Conservation (phyloP, 2,797 vertebrate genomes). For the Echeneis naucrates region DNA sequence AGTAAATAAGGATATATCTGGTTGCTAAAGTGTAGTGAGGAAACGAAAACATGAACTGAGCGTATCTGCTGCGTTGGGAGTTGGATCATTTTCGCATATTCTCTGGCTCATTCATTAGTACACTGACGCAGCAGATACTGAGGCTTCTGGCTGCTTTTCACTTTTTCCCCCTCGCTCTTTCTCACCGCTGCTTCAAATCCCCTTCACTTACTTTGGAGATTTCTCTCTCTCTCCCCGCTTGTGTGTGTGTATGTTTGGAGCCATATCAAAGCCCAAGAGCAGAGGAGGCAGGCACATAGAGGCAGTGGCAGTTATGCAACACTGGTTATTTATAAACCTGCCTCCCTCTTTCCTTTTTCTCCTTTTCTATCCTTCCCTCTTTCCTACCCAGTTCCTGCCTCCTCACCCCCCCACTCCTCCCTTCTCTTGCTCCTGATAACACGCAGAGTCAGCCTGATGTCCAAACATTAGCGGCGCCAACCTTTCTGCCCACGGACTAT, state of each 20-base stretch:
- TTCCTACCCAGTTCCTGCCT: conserved; percentile 39
- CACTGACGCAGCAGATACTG: conserved; percentile 71
- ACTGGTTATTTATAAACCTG: conserved; percentile 84
- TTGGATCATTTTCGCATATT: conserved; percentile 46
- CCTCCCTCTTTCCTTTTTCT: conserved; percentile 51
- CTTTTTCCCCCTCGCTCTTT: conserved; percentile 44
- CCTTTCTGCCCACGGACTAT: conserved; percentile 48
- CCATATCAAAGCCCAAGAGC: conserved; percentile 80
- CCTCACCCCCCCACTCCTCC: conserved; percentile 16
- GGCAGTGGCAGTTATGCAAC: conserved; percentile 79
- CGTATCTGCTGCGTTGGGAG: conserved; percentile 42
- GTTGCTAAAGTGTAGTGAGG: conserved; percentile 11
- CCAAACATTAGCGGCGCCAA: conserved; percentile 58
- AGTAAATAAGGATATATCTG: conserved; percentile 22
- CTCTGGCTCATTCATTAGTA: conserved; percentile 64
- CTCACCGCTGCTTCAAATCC: conserved; percentile 68
- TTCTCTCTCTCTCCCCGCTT: conserved; percentile 48
- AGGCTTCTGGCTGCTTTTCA: conserved; percentile 64
- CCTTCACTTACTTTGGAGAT: conserved; percentile 65
- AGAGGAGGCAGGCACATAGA: conserved; percentile 69
- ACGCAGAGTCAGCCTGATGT: conserved; percentile 56
- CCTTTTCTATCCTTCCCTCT: conserved; percentile 38
- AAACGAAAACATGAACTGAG: conserved; percentile 33
- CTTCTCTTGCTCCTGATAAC: conserved; percentile 41
- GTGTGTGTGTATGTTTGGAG: conserved; percentile 56